Base-by-base conservation (phyloP, 2,888 invertebrate genomes). In the Thera britannica region DNA sequence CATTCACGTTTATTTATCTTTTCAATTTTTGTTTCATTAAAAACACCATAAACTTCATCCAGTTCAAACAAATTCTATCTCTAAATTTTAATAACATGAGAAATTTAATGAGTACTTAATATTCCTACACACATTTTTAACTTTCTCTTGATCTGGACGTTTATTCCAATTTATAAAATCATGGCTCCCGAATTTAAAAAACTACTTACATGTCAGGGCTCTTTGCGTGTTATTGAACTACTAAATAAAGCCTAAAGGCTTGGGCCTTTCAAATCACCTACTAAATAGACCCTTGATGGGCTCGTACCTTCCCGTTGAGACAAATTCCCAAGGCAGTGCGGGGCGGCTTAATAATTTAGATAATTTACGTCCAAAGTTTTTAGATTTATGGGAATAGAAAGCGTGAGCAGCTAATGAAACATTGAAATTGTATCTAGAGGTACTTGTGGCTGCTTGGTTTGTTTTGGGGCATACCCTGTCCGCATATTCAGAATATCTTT, bases 361-460 rank as follows among this genome's bases (percentile, higher is more conserved):
- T 81, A 77, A 81, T 81, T 81, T 82, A 78, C 78, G 73, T 75
- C 72, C 51, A 73, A 74, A 72, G 73, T 72, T 67, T 67, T 70
- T 62, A 77, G 77, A 79, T 81, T 79, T 81, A 81, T 79, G 77
- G 67, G 75, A 66, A 63, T 76, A 77, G 73, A 75, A 72, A 75
- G 74, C 70, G 52, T 61, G 70, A 64, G 68, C 65, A 68, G 72
- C 56, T 74, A 76, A 78, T 73, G 75, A 75, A 74, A 73, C 68
- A 68, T 73, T 75, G 72, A 72, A 76, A 74, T 68, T 72, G 60
- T 70, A 54, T 61, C 41, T 46, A 35, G 52, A 46, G 11, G 46
- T 58, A 51, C 48, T 46, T 36, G 36, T 55, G 34, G 67, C 70
- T 71, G 54, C 69, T 68, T 65, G 58, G 56, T 62, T 71, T 71